These are phyloP conservation scores for Drosophila monieri DNA, from an alignment of 2,888 invertebrate genomes.

Conservation along the genomic window DNA sequence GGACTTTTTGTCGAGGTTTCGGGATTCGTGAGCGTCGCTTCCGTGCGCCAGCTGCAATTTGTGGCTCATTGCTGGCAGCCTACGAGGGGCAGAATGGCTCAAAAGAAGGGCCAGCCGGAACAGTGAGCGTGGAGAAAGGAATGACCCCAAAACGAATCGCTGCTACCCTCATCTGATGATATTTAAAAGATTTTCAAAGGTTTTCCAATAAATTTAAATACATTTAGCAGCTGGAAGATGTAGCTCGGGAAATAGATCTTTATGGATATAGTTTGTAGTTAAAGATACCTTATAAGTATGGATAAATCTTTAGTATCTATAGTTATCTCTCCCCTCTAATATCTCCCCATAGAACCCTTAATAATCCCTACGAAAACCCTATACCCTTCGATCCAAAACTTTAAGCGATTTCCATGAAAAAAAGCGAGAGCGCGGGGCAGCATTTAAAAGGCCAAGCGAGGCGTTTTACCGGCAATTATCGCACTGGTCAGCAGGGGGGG, in stretches of 20 bases:
- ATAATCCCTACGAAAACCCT: not conserved
- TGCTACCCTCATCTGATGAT: not conserved
- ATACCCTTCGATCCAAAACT: conserved; percentile 29
- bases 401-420: conserved; percentile 40
- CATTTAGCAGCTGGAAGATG: no score
- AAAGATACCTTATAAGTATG: no score
- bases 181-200: not conserved
- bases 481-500: conserved; percentile 47
- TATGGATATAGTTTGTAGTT: no score
- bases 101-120: conserved; percentile 62
- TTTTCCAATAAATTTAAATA: not conserved
- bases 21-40: conserved; percentile 65
- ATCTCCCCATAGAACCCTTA: not conserved
- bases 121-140: conserved; percentile 30
- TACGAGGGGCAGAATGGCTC: conserved; percentile 13
- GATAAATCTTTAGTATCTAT: no score
- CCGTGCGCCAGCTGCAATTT: conserved; percentile 78
- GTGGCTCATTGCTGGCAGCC: conserved; percentile 52
- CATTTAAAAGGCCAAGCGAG: conserved; percentile 78
- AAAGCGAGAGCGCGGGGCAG: conserved; percentile 49
- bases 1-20: conserved; percentile 26
- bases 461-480: conserved; percentile 80
- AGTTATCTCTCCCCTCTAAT: no score
- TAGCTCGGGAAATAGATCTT: no score
- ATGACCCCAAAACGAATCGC: conserved; percentile 4